Percentiles rank a stretch among this genome's conserved stretches.
These are phyloP conservation scores for Phymastichus coffea DNA, from an alignment of 1,140 invertebrate genomes.

Conservation along the genomic window DNA sequence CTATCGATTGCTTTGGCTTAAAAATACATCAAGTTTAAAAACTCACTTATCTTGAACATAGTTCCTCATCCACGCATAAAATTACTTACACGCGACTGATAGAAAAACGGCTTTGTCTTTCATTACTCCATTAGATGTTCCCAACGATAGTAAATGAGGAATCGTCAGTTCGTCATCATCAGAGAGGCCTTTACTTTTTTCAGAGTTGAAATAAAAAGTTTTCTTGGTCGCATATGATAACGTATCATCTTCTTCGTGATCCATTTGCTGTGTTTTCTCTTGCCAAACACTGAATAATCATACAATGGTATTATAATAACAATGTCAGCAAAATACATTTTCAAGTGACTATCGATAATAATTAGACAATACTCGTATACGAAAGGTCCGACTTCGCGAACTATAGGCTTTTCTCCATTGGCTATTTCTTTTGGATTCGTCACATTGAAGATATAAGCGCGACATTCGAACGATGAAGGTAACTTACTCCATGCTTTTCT, in stretches of 20 bases:
- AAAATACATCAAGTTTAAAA: neutral
- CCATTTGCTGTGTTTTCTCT: slow-evolving; percentile 12
- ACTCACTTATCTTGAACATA: too few species aligned
- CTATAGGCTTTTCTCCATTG: slow-evolving; percentile 67
- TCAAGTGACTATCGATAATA: neutral
- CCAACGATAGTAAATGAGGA: slow-evolving; percentile 6
- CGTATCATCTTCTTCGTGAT: slow-evolving; percentile 22
- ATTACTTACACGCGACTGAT: slow-evolving; percentile 6
- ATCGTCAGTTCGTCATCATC: slow-evolving; percentile 2
- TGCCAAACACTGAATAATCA: slow-evolving; percentile 15
- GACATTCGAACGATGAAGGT: slow-evolving; percentile 73
- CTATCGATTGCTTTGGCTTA: slow-evolving; percentile 39
- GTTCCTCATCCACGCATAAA: too few species aligned
- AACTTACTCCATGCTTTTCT: slow-evolving; percentile 68
- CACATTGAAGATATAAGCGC: slow-evolving; percentile 83
- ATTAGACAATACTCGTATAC: slow-evolving; percentile 69
- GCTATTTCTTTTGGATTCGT: slow-evolving; percentile 77
- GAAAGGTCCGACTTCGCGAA: slow-evolving; percentile 75
- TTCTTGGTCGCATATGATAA: neutral
- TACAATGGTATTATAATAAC: too few species aligned
- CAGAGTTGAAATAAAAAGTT: slow-evolving; percentile 12
- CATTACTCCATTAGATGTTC: neutral
- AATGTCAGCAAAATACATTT: too few species aligned
- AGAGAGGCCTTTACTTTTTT: slow-evolving; percentile 7
- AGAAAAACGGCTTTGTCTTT: neutral